phyloP scores from a whole-genome alignment of 1,140 invertebrate genomes.

The Drosophila sp. region DNA sequence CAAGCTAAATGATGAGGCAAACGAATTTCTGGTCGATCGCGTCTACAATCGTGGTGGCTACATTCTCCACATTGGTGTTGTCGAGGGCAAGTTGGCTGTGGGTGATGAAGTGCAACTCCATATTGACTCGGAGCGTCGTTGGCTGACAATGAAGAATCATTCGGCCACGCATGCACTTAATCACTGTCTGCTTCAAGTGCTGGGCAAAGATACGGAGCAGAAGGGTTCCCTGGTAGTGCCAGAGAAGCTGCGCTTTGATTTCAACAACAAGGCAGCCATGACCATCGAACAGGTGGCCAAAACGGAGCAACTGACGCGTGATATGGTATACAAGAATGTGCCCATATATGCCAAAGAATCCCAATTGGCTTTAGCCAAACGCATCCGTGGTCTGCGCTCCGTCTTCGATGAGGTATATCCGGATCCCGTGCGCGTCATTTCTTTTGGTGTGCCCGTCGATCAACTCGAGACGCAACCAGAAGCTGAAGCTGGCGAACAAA shows the following conservation, averaged over 20 bases:
- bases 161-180: constrained; percentile 99
- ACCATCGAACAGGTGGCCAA: constrained; percentile 93
- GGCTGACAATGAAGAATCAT: constrained; percentile 99
- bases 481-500: constrained; percentile 90
- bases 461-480: constrained; percentile 94
- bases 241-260: constrained; percentile 98
- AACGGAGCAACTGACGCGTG: constrained; percentile 91
- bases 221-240: constrained; percentile 99
- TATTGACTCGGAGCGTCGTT: constrained; percentile 93
- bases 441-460: constrained; percentile 96
- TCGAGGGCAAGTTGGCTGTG: constrained; percentile 93
- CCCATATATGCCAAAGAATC: constrained; percentile 96
- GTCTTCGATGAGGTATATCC: constrained; percentile 99
- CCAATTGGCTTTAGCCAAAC: constrained; percentile 88
- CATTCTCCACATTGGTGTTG: constrained; percentile 95
- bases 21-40: constrained; percentile 97
- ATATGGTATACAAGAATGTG: constrained; percentile 92
- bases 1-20: constrained; percentile 93
- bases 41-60: constrained; percentile 98
- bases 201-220: constrained; percentile 97
- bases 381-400: constrained; percentile 96
- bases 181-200: constrained; percentile 94
- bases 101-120: constrained; percentile 94
- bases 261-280: constrained; percentile 97
- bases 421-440: constrained; percentile 98